Base-by-base conservation (phyloP, 2,888 invertebrate species). In the Mycalesis mineus region DNA sequence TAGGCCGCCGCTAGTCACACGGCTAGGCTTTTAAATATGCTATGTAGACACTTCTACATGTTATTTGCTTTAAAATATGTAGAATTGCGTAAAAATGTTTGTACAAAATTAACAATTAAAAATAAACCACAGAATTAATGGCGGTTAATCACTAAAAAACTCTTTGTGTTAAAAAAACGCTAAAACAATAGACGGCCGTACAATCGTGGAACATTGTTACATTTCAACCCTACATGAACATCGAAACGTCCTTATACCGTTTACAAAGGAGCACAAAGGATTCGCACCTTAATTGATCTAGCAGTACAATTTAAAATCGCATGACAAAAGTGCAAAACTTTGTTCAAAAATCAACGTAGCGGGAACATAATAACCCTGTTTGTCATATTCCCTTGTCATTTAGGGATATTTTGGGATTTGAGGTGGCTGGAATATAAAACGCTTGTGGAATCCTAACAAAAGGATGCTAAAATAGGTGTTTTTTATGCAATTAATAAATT, bases 361-460 rank as follows among this genome's bases (percentile, higher is more conserved):
- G 76, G 65, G 65, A 74, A 69, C 76, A 74, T 76, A 74, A 72
- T 68, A 73, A 68, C 69, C 72, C 70, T 72, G 72, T 80, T 75
- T 77, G 78, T 80, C 78, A 77, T 74, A 65, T 60, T 67, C 66
- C 68, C 70, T 63, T 76, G 80, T 78, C 76, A 77, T 74, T 71
- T 74, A 75, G 69, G 70, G 70, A 65, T 67, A 59, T 73, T 74
- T 73, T 71, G 66, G 66, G 55, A 54, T 58, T 58, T 61, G 58
- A 58, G 57, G 55, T 29, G 57, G 44, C 36, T 58, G 14, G 53
- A 58, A 56, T 56, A 53, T 60, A 49, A 60, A 60, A 53, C 51
- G 51, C 29, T 58, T 52, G 36, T 41, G 36, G 36, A 45, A 13
- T 29, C 14, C 15, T 48, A 47, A 55, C 52, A 37, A 50, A 42